These are phyloP conservation scores for Heteropelma amictum DNA, from an alignment of 2,888 invertebrate genomes.

Conservation along the genomic window DNA sequence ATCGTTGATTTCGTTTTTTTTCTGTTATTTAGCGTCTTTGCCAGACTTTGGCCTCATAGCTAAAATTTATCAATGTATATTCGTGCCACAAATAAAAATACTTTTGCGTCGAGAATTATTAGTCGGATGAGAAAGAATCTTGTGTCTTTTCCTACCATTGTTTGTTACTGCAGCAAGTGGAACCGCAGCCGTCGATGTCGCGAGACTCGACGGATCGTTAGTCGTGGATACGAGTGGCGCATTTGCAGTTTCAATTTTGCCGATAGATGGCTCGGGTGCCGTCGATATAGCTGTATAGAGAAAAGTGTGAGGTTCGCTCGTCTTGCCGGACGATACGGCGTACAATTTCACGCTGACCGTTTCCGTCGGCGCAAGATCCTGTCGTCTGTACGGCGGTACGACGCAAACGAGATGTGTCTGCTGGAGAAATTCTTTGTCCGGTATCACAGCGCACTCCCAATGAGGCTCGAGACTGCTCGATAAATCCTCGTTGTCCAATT, in stretches of 20 bases:
- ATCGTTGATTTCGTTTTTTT: too few relatives aligned
- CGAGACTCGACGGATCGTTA: constrained; percentile 61
- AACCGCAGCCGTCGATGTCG: constrained; percentile 63
- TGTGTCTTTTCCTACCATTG: constrained; percentile 39
- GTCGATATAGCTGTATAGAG: constrained; percentile 82
- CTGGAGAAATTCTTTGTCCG: constrained; percentile 93
- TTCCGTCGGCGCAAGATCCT: constrained; percentile 82
- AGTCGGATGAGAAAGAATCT: not conserved
- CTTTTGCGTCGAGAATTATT: not conserved
- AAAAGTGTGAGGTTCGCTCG: constrained; percentile 91
- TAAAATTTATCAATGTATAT: too few relatives aligned
- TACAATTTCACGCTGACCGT: constrained; percentile 87
- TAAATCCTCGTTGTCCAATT: constrained; percentile 78
- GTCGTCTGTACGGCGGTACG: constrained; percentile 87
- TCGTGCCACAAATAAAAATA: too few relatives aligned
- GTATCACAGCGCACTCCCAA: constrained; percentile 91
- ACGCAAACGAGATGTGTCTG: constrained; percentile 93
- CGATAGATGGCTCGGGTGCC: constrained; percentile 69
- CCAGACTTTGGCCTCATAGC: too few relatives aligned
- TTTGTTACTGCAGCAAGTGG: constrained; percentile 60
- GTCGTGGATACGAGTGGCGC: constrained; percentile 73
- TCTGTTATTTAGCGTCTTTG: too few relatives aligned
- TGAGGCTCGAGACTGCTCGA: constrained; percentile 80
- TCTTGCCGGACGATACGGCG: constrained; percentile 91
- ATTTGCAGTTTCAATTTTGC: constrained; percentile 69